These are phyloP conservation scores for Tridacna gigas DNA, from an alignment of 2,888 invertebrate species.

Conservation along the genomic window DNA sequence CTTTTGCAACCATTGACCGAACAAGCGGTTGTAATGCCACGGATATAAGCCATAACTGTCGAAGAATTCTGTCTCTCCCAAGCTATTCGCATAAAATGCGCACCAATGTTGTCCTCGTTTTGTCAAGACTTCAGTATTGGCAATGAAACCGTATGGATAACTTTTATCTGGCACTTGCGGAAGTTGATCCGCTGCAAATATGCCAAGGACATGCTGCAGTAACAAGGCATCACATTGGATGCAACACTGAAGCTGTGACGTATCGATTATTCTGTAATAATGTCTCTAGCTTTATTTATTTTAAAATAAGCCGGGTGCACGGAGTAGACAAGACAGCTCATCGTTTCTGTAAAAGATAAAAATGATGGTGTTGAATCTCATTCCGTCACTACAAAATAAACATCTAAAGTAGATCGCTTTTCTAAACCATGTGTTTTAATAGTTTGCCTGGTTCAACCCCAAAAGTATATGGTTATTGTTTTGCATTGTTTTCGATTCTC, in stretches of 20 bases:
- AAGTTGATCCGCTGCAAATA: constrained; percentile 38
- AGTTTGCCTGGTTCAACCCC: no score
- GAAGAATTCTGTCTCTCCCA: no score
- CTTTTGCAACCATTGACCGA: constrained; percentile 19
- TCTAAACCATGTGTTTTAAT: background rate
- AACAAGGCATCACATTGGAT: constrained; percentile 26
- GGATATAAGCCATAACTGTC: constrained; percentile 27
- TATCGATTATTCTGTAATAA: constrained; percentile 23
- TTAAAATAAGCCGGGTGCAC: background rate
- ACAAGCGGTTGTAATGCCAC: background rate
- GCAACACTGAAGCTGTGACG: constrained; percentile 28
- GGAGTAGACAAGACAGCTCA: constrained; percentile 26
- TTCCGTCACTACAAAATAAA: no score
- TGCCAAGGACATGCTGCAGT: background rate
- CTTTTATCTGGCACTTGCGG: background rate
- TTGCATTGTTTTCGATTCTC: no score
- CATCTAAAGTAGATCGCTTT: background rate
- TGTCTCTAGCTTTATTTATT: constrained; percentile 23
- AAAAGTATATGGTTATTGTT: no score
- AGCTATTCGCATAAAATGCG: constrained; percentile 30
- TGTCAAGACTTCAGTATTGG: constrained; percentile 28
- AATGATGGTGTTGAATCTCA: background rate
- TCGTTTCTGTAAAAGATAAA: constrained; percentile 24
- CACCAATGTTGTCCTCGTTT: constrained; percentile 31
- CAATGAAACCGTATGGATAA: constrained; percentile 31